A percentile compares a stretch with the other conserved stretches of the same genome.
phyloP scores from a whole-genome alignment of 1,140 invertebrate species.

The fruit fly (Drosophila melanogaster) region Release_6_plus_ISO1_MT NT_033777.3:26811501-26812000 shows the following conservation, averaged over 20 bases:
- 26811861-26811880: conserved; percentile 65
- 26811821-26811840: conserved; percentile 77
- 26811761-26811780: conserved; percentile 16
- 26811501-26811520: conserved; percentile 70
- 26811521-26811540: conserved; percentile 62
- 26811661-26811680: conserved; percentile 62
- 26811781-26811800: conserved; percentile 32
- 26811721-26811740: conserved; percentile 41
- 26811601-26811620: conserved; percentile 69
- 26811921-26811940: neutral
- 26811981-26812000: conserved; percentile 69
- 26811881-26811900: conserved; percentile 64
- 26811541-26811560: conserved; percentile 26
- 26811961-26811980: conserved; percentile 64
- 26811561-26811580: conserved; percentile 67
- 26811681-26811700: conserved; percentile 46
- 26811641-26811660: conserved; percentile 10
- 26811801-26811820: conserved; percentile 57
- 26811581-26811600: conserved; percentile 63
- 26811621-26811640: neutral
- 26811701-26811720: conserved; percentile 29
- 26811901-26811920: conserved; percentile 21
- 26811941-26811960: conserved; percentile 12
- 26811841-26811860: conserved; percentile 77
- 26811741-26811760: conserved; percentile 45